Conservation (phyloP, 2,797 vertebrate genomes). For the Sebastes wilsoni region DNA sequence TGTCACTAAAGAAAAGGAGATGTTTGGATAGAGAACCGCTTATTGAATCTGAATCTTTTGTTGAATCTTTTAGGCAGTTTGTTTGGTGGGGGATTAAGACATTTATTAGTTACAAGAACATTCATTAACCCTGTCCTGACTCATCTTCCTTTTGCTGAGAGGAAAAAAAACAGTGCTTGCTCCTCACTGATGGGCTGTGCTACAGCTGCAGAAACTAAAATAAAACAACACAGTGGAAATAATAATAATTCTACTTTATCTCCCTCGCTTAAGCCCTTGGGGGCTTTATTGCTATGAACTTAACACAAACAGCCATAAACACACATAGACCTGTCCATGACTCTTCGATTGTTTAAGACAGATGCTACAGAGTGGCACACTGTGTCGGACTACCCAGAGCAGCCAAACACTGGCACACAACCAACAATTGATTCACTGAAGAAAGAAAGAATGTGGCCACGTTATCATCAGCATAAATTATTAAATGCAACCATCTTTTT, state of each 20-base stretch:
- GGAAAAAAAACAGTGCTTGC: neutral
- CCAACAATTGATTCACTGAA: neutral
- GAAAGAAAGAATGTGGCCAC: neutral
- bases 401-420: neutral
- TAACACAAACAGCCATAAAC: neutral
- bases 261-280: neutral
- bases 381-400: neutral
- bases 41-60: neutral
- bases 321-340: neutral
- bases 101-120: neutral
- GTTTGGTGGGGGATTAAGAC: neutral
- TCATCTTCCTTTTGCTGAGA: neutral
- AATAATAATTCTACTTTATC: neutral
- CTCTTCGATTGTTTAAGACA: neutral
- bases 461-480: constrained; percentile 7
- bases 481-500: constrained; percentile 20
- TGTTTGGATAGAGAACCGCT: neutral
- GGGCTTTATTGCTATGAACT: constrained; percentile 4
- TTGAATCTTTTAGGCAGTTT: neutral
- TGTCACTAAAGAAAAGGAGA: neutral
- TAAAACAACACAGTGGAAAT: neutral
- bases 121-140: neutral
- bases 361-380: neutral
- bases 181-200: neutral
- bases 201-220: neutral